phyloP scores from a whole-genome alignment of 92 coral and sea anemone species.

The Epizoanthus fatuus region DNA sequence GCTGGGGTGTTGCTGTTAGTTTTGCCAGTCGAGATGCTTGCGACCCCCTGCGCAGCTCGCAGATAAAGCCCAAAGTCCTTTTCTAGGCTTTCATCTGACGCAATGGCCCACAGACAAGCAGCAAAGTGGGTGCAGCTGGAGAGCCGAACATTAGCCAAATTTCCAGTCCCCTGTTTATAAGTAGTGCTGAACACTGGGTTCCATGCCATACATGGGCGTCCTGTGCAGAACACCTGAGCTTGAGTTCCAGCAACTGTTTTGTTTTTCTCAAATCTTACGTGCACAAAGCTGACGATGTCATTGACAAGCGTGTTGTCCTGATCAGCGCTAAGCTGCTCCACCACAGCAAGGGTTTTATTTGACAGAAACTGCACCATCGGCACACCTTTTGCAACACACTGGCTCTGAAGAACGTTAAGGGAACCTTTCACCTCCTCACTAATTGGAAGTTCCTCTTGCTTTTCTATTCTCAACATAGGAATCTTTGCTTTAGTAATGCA shows the following conservation, averaged over 20 bases:
- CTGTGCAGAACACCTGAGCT: constrained; percentile 91
- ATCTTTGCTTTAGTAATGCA: constrained; percentile 66
- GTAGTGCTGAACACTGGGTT: constrained; percentile 78
- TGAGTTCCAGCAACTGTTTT: constrained; percentile 72
- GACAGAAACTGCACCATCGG: constrained; percentile 90
- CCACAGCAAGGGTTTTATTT: constrained; percentile 85
- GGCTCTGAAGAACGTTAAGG: constrained; percentile 65
- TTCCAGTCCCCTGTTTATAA: constrained; percentile 29
- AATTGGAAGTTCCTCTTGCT: constrained; percentile 57
- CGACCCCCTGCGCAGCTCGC: constrained; percentile 54
- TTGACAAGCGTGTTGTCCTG: constrained; percentile 59
- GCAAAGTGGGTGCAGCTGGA: constrained; percentile 90
- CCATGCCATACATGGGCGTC: constrained; percentile 94
- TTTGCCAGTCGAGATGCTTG: constrained; percentile 28
- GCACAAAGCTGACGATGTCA: constrained; percentile 82
- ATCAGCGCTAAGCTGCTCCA: constrained; percentile 78
- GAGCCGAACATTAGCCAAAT: constrained; percentile 55
- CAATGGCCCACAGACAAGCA: constrained; percentile 95
- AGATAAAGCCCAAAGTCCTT: constrained; percentile 74
- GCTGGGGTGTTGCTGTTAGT: background rate
- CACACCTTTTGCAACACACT: constrained; percentile 65
- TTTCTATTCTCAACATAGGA: constrained; percentile 62
- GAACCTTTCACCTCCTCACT: constrained; percentile 68
- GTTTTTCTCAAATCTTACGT: constrained; percentile 92
- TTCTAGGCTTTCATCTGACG: constrained; percentile 77